These are phyloP conservation scores for Dromius quadrimaculatus DNA, from an alignment of 2,888 invertebrate species.

Conservation along the genomic window DNA sequence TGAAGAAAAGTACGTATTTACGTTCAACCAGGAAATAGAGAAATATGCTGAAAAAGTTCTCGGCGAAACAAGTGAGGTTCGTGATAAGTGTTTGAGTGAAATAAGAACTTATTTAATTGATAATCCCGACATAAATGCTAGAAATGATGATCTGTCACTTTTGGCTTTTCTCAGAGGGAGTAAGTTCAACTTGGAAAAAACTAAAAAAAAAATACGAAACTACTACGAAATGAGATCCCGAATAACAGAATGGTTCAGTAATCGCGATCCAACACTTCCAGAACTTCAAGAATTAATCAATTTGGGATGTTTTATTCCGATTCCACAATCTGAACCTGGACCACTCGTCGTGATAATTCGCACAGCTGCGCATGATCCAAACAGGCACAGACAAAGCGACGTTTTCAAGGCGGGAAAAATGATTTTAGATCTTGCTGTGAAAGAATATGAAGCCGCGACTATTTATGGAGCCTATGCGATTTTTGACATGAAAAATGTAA, in stretches of 20 bases:
- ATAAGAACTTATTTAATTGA: constrained; percentile 65
- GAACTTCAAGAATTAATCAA: constrained; percentile 71
- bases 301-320: constrained; percentile 73
- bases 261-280: constrained; percentile 71
- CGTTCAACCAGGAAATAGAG: constrained; percentile 56
- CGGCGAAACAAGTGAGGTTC: constrained; percentile 61
- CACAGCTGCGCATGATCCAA: constrained; percentile 72
- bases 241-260: constrained; percentile 73
- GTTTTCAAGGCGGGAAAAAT: constrained; percentile 75
- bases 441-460: constrained; percentile 68
- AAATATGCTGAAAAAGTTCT: constrained; percentile 59
- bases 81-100: constrained; percentile 59
- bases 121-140: constrained; percentile 65
- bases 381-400: constrained; percentile 70
- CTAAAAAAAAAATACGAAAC: constrained; percentile 71
- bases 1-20: constrained; percentile 53
- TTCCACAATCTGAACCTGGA: constrained; percentile 64
- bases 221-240: constrained; percentile 71
- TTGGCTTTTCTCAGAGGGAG: constrained; percentile 72
- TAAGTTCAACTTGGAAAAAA: constrained; percentile 72
- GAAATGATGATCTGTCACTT: constrained; percentile 68
- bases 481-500: constrained; percentile 72
- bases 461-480: constrained; percentile 71
- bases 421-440: constrained; percentile 72
- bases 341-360: constrained; percentile 70